Evolutionary conservation across 2,888 invertebrate genomes (phyloP).

Genomic region (Altica lythri): DNA sequence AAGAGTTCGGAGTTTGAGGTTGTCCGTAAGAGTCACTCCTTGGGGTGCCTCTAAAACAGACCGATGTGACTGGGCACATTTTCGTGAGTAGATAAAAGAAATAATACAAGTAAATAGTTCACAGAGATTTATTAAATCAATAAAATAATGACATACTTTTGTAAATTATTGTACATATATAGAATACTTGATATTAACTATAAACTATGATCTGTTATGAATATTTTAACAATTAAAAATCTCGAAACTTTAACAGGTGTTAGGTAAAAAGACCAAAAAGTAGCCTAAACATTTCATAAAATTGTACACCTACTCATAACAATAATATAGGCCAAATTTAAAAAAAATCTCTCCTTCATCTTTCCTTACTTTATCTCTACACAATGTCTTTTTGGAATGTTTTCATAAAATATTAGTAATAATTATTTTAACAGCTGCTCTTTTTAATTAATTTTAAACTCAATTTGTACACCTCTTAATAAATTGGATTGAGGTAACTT

Average conservation of each 20-base stretch:
- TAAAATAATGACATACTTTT: conserved; percentile 25
- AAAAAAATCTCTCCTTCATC: conserved; percentile 22
- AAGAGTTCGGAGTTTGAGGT: no score
- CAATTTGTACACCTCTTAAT: background rate
- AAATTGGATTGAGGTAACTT: conserved; percentile 20
- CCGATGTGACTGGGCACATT: no score
- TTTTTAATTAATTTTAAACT: conserved; percentile 9
- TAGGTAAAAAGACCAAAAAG: conserved; percentile 33
- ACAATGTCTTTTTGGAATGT: conserved; percentile 28
- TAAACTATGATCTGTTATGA: conserved; percentile 36
- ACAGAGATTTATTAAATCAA: conserved; percentile 28
- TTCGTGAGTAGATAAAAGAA: no score
- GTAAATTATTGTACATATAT: conserved; percentile 35
- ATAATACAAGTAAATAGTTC: no score
- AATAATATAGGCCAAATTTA: conserved; percentile 32
- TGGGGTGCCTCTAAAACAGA: no score
- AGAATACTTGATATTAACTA: conserved; percentile 39
- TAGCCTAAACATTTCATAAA: conserved; percentile 33
- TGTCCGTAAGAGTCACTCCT: no score
- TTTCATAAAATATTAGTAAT: conserved; percentile 8
- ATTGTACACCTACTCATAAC: conserved; percentile 32
- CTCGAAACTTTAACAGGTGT: conserved; percentile 39
- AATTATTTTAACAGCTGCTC: conserved; percentile 4
- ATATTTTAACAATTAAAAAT: conserved; percentile 38
- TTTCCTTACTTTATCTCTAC: conserved; percentile 16